Base-by-base conservation (phyloP, 23 tunicate species). In the Corella eumyota region DNA sequence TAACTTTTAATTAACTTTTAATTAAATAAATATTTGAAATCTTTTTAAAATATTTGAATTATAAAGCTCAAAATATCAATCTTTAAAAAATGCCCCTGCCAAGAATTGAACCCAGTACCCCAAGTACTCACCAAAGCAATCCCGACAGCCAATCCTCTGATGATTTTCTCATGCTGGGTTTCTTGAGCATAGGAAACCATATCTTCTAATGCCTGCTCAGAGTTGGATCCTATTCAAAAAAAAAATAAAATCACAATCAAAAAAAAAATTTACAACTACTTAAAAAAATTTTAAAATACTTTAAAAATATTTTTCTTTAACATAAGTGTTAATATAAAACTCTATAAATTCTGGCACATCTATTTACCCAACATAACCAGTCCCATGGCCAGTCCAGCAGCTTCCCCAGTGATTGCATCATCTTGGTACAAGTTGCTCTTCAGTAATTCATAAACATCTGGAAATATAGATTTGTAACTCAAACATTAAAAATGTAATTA, bases 361-460 rank as follows among this genome's bases (percentile, higher is more conserved):
- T n/a, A n/a, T n/a, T n/a, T 66, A 77, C 99, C 99, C 57, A 92
- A 32, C 99, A 92, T 92, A 13, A 92, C 99, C 26, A 92, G 65
- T 4, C 99, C 99, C 99, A 92, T 92, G 6, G 99, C 95, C 23
- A 92, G 56, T 19, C 99, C 99, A 32, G 99, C 99, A 2, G 99
- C 99, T 83, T 92, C 99, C 33, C 99, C 99, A 31, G 81, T 86
- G 25, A 92, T 72, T 9, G 99, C 99, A 58, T 92, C 99, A 56
- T 92, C 99, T 67, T 92, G 99, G 56, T 83, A 66, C 26, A 92
- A 36, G 40, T 92, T 80, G 56, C 54, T 69, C 52, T 92, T 92
- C 37, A 92, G 60, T 34, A 76, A 46, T 37, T 92, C 93, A 62
- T 83, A 92, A 24, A 80, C 92, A 69, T 71, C 98, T 71, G 66